Conservation (phyloP, 37 sponge, comb jelly and placozoan genomes). For the Axinella damicornis region DNA sequence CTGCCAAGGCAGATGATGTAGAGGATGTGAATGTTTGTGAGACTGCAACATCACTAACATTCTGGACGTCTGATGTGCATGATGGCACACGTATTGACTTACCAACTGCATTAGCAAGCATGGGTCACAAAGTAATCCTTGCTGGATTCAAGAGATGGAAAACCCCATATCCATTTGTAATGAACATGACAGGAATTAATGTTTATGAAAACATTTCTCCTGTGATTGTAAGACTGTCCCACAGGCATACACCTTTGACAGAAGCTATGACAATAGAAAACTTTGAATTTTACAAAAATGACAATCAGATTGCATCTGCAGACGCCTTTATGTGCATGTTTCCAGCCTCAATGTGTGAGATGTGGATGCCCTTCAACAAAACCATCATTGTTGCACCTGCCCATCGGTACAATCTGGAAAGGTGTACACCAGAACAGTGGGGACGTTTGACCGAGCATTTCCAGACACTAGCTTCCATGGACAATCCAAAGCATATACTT, state of each 20-base stretch:
- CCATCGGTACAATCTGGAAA: conserved; percentile 51
- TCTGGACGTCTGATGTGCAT: conserved; percentile 44
- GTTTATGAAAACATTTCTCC: conserved; percentile 24
- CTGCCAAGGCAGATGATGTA: no score
- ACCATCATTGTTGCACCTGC: conserved; percentile 32
- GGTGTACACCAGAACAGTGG: conserved; percentile 33
- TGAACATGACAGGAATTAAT: conserved; percentile 23
- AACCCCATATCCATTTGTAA: conserved; percentile 11
- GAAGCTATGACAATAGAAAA: conserved; percentile 23
- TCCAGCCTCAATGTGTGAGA: conserved; percentile 44
- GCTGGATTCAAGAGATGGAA: not conserved
- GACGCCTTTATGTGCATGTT: conserved; percentile 49
- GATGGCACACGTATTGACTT: conserved; percentile 41
- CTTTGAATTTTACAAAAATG: conserved; percentile 48
- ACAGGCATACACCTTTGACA: not conserved
- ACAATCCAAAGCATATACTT: no score
- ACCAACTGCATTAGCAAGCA: conserved; percentile 15
- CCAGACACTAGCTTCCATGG: conserved; percentile 1
- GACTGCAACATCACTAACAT: conserved; percentile 31
- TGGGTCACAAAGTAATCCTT: conserved; percentile 35
- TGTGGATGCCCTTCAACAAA: conserved; percentile 74
- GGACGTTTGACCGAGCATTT: conserved; percentile 43
- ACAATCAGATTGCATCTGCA: conserved; percentile 1
- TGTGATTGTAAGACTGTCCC: not conserved
- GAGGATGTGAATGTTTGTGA: not conserved